These are phyloP conservation scores for Hydrolagus affinis DNA, from an alignment of 2,113 vertebrate species.

Conservation along the genomic window DNA sequence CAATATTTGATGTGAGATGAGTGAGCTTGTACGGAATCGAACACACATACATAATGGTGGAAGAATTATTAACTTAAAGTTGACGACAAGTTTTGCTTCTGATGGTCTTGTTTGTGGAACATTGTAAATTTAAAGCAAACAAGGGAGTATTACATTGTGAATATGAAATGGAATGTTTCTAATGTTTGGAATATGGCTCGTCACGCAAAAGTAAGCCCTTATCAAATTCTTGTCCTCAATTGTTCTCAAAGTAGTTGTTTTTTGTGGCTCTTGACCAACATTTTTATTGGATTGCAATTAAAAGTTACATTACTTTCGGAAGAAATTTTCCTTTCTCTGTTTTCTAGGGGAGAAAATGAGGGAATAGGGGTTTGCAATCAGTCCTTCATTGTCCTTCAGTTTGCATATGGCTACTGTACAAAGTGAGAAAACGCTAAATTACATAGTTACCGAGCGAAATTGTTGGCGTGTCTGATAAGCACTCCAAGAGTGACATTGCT, in stretches of 20 bases:
- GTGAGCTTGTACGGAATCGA: background rate
- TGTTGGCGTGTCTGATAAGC: no score
- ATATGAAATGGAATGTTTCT: background rate
- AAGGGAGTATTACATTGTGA: conserved; percentile 1
- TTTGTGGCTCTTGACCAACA: background rate
- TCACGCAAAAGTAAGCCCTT: background rate
- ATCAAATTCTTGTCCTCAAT: background rate
- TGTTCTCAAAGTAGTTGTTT: background rate
- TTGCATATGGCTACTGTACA: no score
- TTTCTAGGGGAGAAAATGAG: no score
- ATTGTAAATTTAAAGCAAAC: background rate
- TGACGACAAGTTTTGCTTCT: background rate
- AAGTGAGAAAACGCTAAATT: no score
- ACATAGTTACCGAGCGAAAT: no score
- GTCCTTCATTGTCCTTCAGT: no score
- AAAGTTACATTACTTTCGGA: background rate
- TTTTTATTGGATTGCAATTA: background rate
- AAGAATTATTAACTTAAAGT: background rate
- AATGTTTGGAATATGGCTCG: background rate
- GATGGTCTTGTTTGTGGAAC: background rate
- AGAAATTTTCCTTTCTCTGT: background rate
- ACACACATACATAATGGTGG: background rate
- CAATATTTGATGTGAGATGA: background rate
- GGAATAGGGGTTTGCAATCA: no score
- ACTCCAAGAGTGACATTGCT: no score